Base-by-base conservation (phyloP, 2,113 vertebrate genomes). In the Procavia capensis region DNA sequence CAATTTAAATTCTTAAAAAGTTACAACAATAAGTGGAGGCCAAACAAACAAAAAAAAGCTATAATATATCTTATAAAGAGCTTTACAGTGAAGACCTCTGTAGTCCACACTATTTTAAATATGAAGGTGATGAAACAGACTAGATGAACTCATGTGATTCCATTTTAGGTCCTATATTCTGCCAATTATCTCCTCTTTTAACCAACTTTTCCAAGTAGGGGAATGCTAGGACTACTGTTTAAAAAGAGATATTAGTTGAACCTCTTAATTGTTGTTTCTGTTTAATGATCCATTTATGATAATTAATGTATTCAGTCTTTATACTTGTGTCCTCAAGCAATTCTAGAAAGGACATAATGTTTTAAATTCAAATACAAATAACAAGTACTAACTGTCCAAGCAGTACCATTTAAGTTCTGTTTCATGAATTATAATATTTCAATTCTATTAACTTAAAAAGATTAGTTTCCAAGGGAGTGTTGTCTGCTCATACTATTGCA, bases 241-340 rank as follows among this genome's bases (percentile, higher is more conserved):
- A 41, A 22, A 93, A 94, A 45, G 68, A 39, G 78, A 76, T 91
- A 97, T 94, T 96, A 91, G 89, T 85, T 93, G 91, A 96, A 93
- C 63, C 79, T 91, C 45, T 96, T 97, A 97, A 97, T 94, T 94
- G 84, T 54, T 87, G 70, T 91, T 95, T 85, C 95, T 95, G 39
- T 81, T 94, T 95, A 93, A 97, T 96, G 95, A 97, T 96, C 97
- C 94, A 95, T 95, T 97, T 95, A 97, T 95, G 96, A 95, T 98
- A 96, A 97, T 95, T 97, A 95, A 93, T 89, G 75, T 86, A 96
- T 92, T 97, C 96, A 97, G 97, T 79, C 68, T 97, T 97, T 96
- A 82, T 94, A 95, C 75, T 95, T 76, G 41, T 89, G 76, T 83
- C 97, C 96, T 95, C 85, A 91, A 95, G 96, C 96, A 95, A 95